Evolutionary conservation across 2,113 vertebrate species (phyloP).

Genomic region (Ginglymostoma cirratum): DNA sequence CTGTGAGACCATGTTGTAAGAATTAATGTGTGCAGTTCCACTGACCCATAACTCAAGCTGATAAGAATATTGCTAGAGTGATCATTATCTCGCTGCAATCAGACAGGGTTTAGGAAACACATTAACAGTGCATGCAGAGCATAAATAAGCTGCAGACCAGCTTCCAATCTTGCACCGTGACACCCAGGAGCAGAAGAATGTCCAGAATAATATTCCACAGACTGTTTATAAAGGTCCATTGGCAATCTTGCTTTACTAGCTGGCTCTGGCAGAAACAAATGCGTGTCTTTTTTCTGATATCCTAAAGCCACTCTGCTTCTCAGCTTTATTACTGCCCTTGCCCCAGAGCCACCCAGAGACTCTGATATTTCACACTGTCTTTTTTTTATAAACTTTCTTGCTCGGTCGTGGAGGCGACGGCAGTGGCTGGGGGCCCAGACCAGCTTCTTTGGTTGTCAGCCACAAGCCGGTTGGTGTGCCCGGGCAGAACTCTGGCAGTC

Average conservation of each 20-base stretch:
- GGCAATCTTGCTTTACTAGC: not conserved
- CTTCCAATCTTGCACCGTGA: not conserved
- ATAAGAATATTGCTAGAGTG: not conserved
- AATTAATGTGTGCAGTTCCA: not conserved
- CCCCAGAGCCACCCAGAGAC: not conserved
- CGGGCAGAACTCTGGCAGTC: too few species aligned
- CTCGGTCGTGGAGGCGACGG: too few species aligned
- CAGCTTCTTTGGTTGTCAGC: too few species aligned
- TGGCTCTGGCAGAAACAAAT: not conserved
- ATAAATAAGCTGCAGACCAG: not conserved
- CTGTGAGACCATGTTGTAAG: not conserved
- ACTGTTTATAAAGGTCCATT: not conserved
- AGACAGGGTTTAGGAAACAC: not conserved
- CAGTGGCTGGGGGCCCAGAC: too few species aligned
- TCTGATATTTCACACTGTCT: not conserved
- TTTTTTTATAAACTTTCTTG: too few species aligned
- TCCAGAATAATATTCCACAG: not conserved
- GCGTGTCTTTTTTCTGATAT: not conserved
- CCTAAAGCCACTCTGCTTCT: not conserved
- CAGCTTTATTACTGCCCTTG: not conserved
- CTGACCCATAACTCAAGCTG: not conserved
- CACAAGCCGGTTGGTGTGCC: too few species aligned
- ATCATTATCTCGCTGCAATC: not conserved
- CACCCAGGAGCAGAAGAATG: not conserved
- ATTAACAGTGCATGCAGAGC: not conserved